phyloP scores from a whole-genome alignment of 2,888 invertebrate genomes.

The Chrysotoxum bicinctum region DNA sequence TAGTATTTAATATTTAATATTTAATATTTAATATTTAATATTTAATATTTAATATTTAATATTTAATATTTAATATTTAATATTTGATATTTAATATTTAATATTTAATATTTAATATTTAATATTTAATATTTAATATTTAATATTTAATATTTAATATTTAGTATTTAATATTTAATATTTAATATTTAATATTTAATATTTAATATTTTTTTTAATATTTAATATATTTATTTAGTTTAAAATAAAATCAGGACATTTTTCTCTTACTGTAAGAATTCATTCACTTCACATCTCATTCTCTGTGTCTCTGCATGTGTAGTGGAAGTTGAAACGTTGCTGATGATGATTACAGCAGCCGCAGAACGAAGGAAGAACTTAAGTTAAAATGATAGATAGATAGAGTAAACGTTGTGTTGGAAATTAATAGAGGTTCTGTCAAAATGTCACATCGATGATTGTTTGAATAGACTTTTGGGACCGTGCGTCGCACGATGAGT shows the following conservation, averaged over 20 bases:
- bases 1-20: background rate
- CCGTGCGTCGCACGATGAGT: constrained; percentile 43
- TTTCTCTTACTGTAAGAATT: background rate
- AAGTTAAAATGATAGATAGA: constrained; percentile 67
- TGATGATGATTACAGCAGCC: constrained; percentile 21
- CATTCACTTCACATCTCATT: background rate
- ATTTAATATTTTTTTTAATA: background rate
- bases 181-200: no score
- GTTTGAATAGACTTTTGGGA: constrained; percentile 67
- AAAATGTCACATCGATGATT: constrained; percentile 72
- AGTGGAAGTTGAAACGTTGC: constrained; percentile 22
- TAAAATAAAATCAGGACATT: background rate
- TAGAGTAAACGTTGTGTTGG: constrained; percentile 48
- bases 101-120: background rate
- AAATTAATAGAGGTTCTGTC: constrained; percentile 69
- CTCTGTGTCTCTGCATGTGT: background rate
- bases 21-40: background rate
- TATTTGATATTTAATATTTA: background rate
- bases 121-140: background rate
- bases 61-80: background rate
- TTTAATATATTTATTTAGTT: background rate
- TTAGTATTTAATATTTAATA: no score
- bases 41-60: background rate
- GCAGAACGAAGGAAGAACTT: constrained; percentile 39
- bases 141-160: background rate